Base-by-base conservation (phyloP, 2,888 invertebrate species). In the Rotaria macrura region DNA sequence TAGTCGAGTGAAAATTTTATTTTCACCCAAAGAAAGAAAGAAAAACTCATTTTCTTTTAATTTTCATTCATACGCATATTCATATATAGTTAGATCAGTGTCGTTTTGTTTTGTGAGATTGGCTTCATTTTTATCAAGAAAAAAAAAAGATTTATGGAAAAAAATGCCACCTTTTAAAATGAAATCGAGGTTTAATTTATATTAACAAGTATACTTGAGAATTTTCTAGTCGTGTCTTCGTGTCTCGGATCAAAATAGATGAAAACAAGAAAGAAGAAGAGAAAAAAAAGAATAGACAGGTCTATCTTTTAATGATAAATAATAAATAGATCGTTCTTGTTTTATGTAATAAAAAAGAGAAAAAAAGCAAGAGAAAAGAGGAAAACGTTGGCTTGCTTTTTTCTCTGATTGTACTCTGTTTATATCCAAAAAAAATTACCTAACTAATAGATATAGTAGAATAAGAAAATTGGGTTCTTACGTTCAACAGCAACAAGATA, bases 401-500 rank as follows among this genome's bases (percentile, higher is more conserved):
- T 65, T 65, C 29, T 6, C 20, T 5, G n/a, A 20, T 43, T 10
- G 43, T 79, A 40, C 3, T 14, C 17, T 49, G 14, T 17, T 79
- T 4, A 43, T 79, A 34, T 17, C 4, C 34, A 34, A 65, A 65
- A 34, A 52, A 65, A 65, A 14, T 65, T 9, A 65, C 4, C 20
- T 65, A 34, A 5, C 34, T 34, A 34, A 34, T 65, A 34, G 9
- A 34, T n/a, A n/a, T n/a, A n/a, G n/a, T n/a, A 34, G 14, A 34
- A 65, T 5, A 54, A 54, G 23, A 54, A 54, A 25, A 54, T 54
- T 54, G 9, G 1, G 17, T 79, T n/a, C 79, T 79, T 79, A 79
- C 86, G 49, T 57, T 86, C 86, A n/a, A 79, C 84, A 38, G 86
- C 86, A 14, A 84, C 38, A 20, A 86, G 65, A 86, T 86, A 86